Base-by-base conservation (phyloP, 2,113 vertebrate species). In the Holacanthus passer region DNA sequence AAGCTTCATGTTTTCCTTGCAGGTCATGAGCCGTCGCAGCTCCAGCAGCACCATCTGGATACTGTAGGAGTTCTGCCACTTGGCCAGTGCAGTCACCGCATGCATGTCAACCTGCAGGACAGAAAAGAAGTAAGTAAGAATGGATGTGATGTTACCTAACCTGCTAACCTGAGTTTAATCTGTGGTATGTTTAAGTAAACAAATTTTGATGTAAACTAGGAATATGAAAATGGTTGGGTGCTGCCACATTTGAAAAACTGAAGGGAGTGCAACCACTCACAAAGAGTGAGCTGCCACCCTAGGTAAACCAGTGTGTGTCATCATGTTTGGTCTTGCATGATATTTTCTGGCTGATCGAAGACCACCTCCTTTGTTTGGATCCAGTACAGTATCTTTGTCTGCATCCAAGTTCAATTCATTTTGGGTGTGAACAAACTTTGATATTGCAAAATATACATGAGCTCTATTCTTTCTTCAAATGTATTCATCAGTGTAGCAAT, bases 1-100 rank as follows among this genome's bases (percentile, higher is more conserved):
- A 83, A 99, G 97, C 95, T 99, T 99, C 96, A 98, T 96, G 92
- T 99, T 99, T 87, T 99, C 97, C 96, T 99, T 99, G 94, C 97
- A 97, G 91, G 98, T 97, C 97, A 99, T 98, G 88, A 99, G 95
- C 93, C 97, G 95, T 91, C 98, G 96, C 79, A 99, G 96, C 94
- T 99, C 98, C 93, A 98, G 96, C 95, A 99, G 96, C 89, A 99
- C 95, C 87, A 97, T 97, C 92, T 96, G 97, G 96, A 99, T 99
- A 92, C 97, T 98, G 95, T 97, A 97, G 69, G 97, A 98, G 93
- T 97, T 98, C 96, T 99, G 98, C 98, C 98, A 99, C 94, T 99
- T 99, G 82, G 97, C 96, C 95, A 99, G 94, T 79, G 98, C 96
- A 31, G 97, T 96, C 89, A 97, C 97, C 78, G 97, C 96, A 87